Base-by-base conservation (phyloP, 2,797 vertebrate species). In the Paramormyrops hopkinsi region DNA sequence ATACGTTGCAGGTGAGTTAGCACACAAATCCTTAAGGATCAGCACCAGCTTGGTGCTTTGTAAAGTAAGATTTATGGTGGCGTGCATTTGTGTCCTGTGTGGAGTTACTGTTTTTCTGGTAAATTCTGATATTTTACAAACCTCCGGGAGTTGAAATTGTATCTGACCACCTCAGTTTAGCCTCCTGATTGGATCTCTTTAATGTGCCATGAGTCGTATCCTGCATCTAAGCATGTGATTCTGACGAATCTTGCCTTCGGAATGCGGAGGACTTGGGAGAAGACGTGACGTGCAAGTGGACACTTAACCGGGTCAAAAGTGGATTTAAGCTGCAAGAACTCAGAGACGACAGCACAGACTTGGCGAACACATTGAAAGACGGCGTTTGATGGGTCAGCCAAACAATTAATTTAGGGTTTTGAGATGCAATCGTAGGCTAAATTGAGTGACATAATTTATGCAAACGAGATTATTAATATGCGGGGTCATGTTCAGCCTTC, bases 391-490 rank as follows among this genome's bases (percentile, higher is more conserved):
- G 91, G 89, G 91, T 93, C 92, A 91, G 91, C 91, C 89, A 91
- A 93, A 89, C 48, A 89, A 93, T 94, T 93, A 93, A 93, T 91
- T 91, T 91, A 91, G 90, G 92, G 73, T 91, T 91, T 94, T 94
- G 93, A 93, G 91, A 89, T 92, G 91, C 92, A 93, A 95, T 94
- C 94, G 92, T 92, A 94, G 91, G 91, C 94, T 93, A 94, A 95
- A 94, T 93, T 94, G 94, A 93, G 93, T 91, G 83, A 92, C 92
- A 92, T 95, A 94, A 96, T 95, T 91, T 95, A 96, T 96, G 95
- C 94, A 96, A 96, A 96, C 94, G 54, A 93, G 92, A 88, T 91
- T 90, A 94, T 96, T 96, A 95, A 94, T 95, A 96, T 96, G 95
- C 95, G 93, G 93, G 94, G 95, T 93, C 92, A 94, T 94, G 93